Evolutionary conservation across 35 echinoderm and acorn worm species (phyloP).

Genomic region (Apostichopus californicus): DNA sequence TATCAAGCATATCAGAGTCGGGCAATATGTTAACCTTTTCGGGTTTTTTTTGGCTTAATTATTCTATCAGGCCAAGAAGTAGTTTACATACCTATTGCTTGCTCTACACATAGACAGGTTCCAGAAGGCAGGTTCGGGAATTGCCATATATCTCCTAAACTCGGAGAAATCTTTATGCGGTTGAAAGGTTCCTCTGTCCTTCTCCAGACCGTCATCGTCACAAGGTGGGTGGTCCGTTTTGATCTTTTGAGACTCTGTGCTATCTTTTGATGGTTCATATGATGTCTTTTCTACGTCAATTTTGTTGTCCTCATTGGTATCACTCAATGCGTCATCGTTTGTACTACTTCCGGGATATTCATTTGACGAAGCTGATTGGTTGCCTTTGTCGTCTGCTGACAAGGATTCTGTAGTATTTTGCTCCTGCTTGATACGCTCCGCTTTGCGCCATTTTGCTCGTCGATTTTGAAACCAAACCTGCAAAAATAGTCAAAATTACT

Average conservation of each 20-base stretch:
- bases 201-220: background rate
- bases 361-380: conserved; percentile 31
- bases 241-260: background rate
- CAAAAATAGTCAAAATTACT: background rate
- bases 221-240: background rate
- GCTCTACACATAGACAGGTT: conserved; percentile 52
- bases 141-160: conserved; percentile 33
- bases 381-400: conserved; percentile 33
- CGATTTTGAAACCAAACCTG: conserved; percentile 98
- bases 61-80: no score
- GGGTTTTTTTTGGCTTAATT: no score
- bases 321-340: background rate
- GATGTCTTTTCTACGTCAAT: conserved; percentile 1
- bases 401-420: conserved; percentile 1
- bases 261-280: background rate
- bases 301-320: conserved; percentile 27
- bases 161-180: conserved; percentile 10
- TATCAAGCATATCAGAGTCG: no score
- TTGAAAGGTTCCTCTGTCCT: background rate
- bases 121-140: conserved; percentile 49
- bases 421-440: conserved; percentile 78
- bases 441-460: conserved; percentile 89
- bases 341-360: conserved; percentile 38
- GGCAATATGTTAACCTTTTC: no score
- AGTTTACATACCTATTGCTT: conserved; percentile 23